These are phyloP conservation scores for Propithecus deckenii DNA, from an alignment of 2,797 vertebrate species.

Conservation along the genomic window DNA sequence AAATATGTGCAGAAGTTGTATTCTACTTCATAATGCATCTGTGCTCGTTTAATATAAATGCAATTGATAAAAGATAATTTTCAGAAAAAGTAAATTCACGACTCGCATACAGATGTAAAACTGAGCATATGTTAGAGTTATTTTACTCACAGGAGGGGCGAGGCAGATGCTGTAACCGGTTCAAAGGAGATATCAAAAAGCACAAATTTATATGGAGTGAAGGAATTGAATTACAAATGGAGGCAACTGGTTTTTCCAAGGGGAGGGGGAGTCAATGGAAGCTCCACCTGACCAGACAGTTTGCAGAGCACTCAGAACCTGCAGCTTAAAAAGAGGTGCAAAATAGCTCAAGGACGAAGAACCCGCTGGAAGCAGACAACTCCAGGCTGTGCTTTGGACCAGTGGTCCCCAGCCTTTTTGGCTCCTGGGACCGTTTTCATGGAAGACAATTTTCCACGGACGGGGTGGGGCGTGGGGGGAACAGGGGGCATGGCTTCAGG, in stretches of 20 bases:
- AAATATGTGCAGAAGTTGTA: background rate
- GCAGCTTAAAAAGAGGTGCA: background rate
- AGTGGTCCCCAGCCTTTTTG: too few relatives aligned
- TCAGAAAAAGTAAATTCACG: background rate
- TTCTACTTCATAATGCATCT: background rate
- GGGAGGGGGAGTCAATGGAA: background rate
- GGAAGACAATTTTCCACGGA: too few relatives aligned
- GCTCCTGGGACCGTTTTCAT: too few relatives aligned
- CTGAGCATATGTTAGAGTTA: background rate
- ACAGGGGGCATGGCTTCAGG: too few relatives aligned
- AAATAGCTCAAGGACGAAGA: background rate
- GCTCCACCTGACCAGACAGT: background rate
- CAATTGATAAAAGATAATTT: background rate
- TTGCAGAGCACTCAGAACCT: background rate
- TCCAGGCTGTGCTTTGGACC: background rate
- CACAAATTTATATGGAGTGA: background rate
- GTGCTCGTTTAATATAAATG: background rate
- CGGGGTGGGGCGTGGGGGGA: too few relatives aligned
- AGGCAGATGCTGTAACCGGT: background rate
- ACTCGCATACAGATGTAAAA: background rate
- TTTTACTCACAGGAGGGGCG: background rate
- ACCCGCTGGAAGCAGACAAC: background rate
- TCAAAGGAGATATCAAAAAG: background rate
- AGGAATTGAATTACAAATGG: constrained; percentile 37
- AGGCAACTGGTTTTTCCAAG: constrained; percentile 56